phyloP scores from a whole-genome alignment of 2,113 vertebrate genomes.

The Cebidichthys violaceus region DNA sequence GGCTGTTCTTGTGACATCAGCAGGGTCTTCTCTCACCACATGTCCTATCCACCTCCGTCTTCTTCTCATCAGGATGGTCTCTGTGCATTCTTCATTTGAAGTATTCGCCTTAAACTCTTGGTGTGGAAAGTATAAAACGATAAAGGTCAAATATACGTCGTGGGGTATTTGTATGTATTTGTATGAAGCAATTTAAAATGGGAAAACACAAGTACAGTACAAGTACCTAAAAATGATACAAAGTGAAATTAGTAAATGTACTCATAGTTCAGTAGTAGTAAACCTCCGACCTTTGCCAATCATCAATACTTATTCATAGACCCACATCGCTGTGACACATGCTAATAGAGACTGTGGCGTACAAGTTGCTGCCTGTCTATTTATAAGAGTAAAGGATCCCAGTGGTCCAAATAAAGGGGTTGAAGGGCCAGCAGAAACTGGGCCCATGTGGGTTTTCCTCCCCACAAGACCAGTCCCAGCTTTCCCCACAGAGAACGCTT shows the following conservation, averaged over 20 bases:
- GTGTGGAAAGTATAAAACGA: too few relatives aligned
- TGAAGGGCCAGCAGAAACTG: conserved; percentile 46
- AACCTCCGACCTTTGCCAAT: neutral
- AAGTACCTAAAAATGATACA: neutral
- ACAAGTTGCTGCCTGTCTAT: conserved; percentile 33
- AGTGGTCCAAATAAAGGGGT: conserved; percentile 63
- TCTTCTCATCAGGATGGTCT: too few relatives aligned
- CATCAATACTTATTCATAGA: neutral
- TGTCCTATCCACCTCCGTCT: too few relatives aligned
- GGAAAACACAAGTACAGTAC: neutral
- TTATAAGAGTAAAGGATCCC: conserved; percentile 56
- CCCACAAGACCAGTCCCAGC: conserved; percentile 51
- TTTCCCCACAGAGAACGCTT: conserved; percentile 33
- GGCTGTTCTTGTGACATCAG: too few relatives aligned
- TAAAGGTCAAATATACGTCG: neutral
- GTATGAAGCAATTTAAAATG: neutral
- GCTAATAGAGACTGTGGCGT: conserved; percentile 17
- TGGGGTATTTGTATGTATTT: neutral
- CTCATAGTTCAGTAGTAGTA: conserved; percentile 1
- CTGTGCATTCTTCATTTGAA: too few relatives aligned
- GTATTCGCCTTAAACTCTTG: too few relatives aligned
- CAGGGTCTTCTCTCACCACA: too few relatives aligned
- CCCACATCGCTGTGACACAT: neutral
- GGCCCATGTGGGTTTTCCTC: conserved; percentile 44
- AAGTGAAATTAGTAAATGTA: neutral